These are phyloP conservation scores for Leiothrix lutea DNA, from an alignment of 2,113 vertebrate genomes.

Conservation along the genomic window DNA sequence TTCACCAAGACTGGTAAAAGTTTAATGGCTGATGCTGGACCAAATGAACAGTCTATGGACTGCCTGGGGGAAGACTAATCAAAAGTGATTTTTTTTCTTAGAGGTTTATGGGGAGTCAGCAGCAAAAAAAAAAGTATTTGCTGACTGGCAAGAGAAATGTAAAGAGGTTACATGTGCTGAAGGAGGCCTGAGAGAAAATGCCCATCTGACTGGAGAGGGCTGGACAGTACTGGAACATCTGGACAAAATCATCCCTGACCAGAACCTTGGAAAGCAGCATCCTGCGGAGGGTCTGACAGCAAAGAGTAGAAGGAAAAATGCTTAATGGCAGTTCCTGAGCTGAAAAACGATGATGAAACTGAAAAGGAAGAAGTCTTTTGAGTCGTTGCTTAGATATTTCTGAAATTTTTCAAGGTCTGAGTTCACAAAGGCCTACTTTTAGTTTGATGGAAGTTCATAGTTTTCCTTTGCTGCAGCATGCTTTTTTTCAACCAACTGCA, in stretches of 20 bases:
- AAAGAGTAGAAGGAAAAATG: not conserved
- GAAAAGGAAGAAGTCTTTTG: not conserved
- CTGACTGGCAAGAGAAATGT: not conserved
- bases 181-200: not conserved
- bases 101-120: not conserved
- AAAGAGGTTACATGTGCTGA: fast-evolving
- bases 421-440: not conserved
- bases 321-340: not conserved
- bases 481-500: not conserved
- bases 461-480: not conserved
- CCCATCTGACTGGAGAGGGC: not conserved
- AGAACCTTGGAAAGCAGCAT: not conserved
- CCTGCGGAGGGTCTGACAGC: not conserved
- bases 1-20: not conserved
- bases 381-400: not conserved
- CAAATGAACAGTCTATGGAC: not conserved
- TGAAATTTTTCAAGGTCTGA: not conserved
- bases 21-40: not conserved
- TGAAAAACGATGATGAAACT: not conserved
- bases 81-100: not conserved
- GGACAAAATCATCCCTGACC: not conserved
- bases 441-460: not conserved
- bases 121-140: not conserved
- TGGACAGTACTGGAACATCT: fast-evolving
- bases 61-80: not conserved